phyloP scores from a whole-genome alignment of 2,797 vertebrate genomes.

The Falco rusticolus region DNA sequence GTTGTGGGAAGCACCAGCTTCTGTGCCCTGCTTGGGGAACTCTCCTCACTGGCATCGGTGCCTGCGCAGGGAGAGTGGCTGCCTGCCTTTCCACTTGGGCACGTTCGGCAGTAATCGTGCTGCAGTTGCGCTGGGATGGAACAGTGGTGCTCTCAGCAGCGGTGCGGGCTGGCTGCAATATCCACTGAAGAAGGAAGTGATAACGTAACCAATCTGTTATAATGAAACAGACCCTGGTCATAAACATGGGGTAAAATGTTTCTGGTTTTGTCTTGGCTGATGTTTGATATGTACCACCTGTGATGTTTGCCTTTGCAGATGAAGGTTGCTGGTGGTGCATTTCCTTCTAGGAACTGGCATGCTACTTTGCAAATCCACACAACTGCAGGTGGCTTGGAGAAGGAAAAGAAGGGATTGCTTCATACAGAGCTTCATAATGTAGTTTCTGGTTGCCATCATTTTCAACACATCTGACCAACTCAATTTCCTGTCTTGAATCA shows the following conservation, averaged over 20 bases:
- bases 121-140: not conserved
- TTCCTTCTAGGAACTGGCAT: not conserved
- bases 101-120: not conserved
- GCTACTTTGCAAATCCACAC: not conserved
- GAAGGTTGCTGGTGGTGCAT: not conserved
- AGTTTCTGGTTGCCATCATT: constrained; percentile 66
- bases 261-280: not conserved
- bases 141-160: not conserved
- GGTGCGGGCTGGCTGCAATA: not conserved
- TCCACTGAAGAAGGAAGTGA: not conserved
- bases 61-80: not conserved
- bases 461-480: constrained; percentile 73
- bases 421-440: not conserved
- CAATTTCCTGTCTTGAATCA: constrained; percentile 74
- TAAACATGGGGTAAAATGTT: not conserved
- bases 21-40: too few species aligned
- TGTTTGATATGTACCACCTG: not conserved
- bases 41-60: accelerated
- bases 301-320: not conserved
- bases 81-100: too few species aligned
- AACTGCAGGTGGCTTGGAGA: constrained; percentile 5
- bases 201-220: accelerated
- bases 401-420: not conserved
- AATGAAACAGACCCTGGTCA: not conserved
- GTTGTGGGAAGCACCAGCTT: not conserved